Evolutionary conservation across 2,888 invertebrate species (phyloP).

Genomic region (Carabus problematicus): DNA sequence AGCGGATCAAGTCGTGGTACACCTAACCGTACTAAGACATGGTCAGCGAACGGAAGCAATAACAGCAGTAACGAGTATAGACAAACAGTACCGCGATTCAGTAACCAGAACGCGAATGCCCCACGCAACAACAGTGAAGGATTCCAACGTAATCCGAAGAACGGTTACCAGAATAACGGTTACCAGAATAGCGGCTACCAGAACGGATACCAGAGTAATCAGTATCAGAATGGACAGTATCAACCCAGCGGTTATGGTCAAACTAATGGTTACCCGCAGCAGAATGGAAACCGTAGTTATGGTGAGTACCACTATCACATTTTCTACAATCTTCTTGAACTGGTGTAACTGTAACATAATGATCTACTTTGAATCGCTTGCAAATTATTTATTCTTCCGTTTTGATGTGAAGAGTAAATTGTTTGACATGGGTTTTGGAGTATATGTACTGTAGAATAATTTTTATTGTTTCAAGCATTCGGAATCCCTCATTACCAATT

Average conservation of each 20-base stretch:
- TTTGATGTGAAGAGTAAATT: no score
- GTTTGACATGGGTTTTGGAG: conserved; percentile 2
- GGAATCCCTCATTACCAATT: conserved; percentile 18
- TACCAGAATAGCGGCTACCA: conserved; percentile 65
- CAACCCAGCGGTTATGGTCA: conserved; percentile 62
- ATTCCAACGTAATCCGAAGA: conserved; percentile 60
- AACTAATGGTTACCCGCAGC: conserved; percentile 53
- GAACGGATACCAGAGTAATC: conserved; percentile 62
- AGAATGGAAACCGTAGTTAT: conserved; percentile 48
- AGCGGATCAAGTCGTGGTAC: conserved; percentile 53
- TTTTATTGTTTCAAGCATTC: conserved; percentile 25
- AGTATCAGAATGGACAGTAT: conserved; percentile 57
- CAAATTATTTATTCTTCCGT: conserved; percentile 1
- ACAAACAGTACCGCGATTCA: conserved; percentile 45
- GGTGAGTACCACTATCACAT: conserved; percentile 46
- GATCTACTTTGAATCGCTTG: conserved; percentile 4
- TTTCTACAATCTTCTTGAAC: neutral
- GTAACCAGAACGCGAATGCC: conserved; percentile 58
- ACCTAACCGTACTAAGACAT: conserved; percentile 47
- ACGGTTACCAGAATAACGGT: conserved; percentile 66
- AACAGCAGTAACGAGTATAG: conserved; percentile 53
- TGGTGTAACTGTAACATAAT: conserved; percentile 1
- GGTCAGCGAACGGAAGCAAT: conserved; percentile 49
- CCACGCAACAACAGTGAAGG: conserved; percentile 55
- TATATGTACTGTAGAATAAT: conserved; percentile 4